Evolutionary conservation across 37 sponge, comb jelly and placozoan genomes (phyloP).

Genomic region (Diacarnus erythraeanus): DNA sequence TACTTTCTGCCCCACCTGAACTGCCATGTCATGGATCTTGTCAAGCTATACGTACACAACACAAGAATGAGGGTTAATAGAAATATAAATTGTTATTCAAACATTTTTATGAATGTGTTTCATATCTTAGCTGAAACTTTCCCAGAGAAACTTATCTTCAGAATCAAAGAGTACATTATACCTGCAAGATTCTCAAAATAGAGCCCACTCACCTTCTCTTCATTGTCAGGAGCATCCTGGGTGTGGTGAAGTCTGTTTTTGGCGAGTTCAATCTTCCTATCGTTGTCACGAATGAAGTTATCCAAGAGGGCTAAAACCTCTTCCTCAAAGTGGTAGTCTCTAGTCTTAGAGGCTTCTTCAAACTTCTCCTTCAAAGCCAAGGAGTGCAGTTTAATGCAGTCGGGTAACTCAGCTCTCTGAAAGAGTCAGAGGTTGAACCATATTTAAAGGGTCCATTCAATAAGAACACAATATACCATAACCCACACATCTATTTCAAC

Average conservation of each 20-base stretch:
- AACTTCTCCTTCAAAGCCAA: constrained; percentile 83
- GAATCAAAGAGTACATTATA: background rate
- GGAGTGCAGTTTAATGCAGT: constrained; percentile 90
- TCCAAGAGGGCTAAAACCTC: constrained; percentile 75
- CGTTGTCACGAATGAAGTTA: constrained; percentile 80
- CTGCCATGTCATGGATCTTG: constrained; percentile 85
- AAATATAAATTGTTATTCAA: background rate
- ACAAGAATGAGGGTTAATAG: background rate
- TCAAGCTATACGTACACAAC: constrained; percentile 50
- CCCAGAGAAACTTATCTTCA: background rate
- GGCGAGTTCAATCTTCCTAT: constrained; percentile 84
- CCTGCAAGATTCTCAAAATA: background rate
- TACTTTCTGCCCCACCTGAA: constrained; percentile 96
- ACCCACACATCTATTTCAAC: no score
- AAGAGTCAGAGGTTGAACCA: no score
- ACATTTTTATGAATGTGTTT: background rate
- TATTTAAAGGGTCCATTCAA: no score
- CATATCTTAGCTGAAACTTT: background rate
- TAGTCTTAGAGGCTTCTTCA: constrained; percentile 77
- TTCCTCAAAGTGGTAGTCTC: constrained; percentile 93
- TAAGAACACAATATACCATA: no score
- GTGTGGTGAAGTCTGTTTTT: constrained; percentile 84
- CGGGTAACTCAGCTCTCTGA: constrained; percentile 90
- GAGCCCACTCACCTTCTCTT: constrained; percentile 57
- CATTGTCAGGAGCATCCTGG: constrained; percentile 82